Evolutionary conservation across 2,113 vertebrate genomes (phyloP).

Genomic region (Chaenogobius annularis): DNA sequence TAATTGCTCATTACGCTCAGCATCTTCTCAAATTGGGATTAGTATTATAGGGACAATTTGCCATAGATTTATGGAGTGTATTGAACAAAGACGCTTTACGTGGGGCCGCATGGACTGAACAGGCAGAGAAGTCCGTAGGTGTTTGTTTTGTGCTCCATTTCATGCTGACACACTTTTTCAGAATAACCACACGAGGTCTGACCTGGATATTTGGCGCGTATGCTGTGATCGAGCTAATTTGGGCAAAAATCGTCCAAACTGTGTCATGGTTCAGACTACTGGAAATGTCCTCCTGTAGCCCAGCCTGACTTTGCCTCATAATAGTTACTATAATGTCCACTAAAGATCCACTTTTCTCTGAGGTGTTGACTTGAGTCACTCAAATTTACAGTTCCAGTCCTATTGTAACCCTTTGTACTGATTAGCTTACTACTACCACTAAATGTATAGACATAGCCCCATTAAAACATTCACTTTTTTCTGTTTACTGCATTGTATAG

Average conservation of each 20-base stretch:
- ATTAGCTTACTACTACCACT: not conserved
- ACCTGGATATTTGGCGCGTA: conserved; percentile 52
- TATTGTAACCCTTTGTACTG: not conserved
- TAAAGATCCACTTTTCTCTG: not conserved
- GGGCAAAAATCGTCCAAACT: conserved; percentile 10
- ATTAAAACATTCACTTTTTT: not conserved
- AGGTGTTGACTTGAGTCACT: conserved; percentile 1
- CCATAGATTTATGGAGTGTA: conserved; percentile 39
- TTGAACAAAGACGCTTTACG: conserved; percentile 67
- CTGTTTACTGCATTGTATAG: not conserved
- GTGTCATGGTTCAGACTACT: conserved; percentile 13
- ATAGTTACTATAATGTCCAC: conserved; percentile 1
- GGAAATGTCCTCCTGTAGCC: conserved; percentile 35
- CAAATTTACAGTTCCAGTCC: not conserved
- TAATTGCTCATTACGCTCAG: not conserved
- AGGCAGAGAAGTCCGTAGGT: conserved; percentile 51
- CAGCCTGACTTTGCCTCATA: conserved; percentile 5
- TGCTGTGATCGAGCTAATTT: conserved; percentile 51
- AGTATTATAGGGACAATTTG: conserved; percentile 11
- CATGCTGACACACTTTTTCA: conserved; percentile 61
- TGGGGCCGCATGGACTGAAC: conserved; percentile 66
- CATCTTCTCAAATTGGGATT: not conserved
- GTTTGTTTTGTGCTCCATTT: conserved; percentile 65
- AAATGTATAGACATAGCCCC: not conserved
- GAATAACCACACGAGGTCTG: conserved; percentile 54